Evolutionary conservation across 2,888 invertebrate genomes (phyloP).

Genomic region (Amorpha juglandis): DNA sequence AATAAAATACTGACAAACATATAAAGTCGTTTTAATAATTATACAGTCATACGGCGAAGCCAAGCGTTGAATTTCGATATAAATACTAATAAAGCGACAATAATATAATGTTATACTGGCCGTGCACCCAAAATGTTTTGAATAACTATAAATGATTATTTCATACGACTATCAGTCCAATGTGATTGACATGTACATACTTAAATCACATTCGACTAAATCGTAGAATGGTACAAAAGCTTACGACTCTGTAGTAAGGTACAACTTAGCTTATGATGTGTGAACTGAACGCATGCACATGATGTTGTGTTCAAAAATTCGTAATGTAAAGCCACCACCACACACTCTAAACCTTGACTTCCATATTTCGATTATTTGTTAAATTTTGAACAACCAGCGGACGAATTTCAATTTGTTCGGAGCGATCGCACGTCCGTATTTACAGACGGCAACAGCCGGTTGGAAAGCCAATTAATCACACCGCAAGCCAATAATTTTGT

Average conservation of each 20-base stretch:
- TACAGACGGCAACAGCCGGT: conserved; percentile 50
- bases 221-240: conserved; percentile 58
- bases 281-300: conserved; percentile 81
- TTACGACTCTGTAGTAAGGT: conserved; percentile 62
- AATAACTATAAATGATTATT: conserved; percentile 50
- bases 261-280: conserved; percentile 75
- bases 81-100: conserved; percentile 47
- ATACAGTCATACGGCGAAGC: conserved; percentile 5
- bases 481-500: conserved; percentile 81
- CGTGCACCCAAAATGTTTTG: conserved; percentile 66
- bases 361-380: conserved; percentile 73
- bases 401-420: conserved; percentile 55
- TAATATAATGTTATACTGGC: conserved; percentile 63
- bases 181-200: conserved; percentile 37
- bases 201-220: conserved; percentile 50
- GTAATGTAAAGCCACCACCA: conserved; percentile 81
- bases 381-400: conserved; percentile 76
- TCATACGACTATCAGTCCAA: conserved; percentile 51
- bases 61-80: conserved; percentile 10
- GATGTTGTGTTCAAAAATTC: conserved; percentile 71
- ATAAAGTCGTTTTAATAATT: neutral
- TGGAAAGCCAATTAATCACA: conserved; percentile 81
- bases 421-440: conserved; percentile 46
- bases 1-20: neutral
- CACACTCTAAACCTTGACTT: conserved; percentile 84